These are phyloP conservation scores for Entosphenus tridentatus DNA, from an alignment of 2,113 vertebrate species.

Conservation along the genomic window DNA sequence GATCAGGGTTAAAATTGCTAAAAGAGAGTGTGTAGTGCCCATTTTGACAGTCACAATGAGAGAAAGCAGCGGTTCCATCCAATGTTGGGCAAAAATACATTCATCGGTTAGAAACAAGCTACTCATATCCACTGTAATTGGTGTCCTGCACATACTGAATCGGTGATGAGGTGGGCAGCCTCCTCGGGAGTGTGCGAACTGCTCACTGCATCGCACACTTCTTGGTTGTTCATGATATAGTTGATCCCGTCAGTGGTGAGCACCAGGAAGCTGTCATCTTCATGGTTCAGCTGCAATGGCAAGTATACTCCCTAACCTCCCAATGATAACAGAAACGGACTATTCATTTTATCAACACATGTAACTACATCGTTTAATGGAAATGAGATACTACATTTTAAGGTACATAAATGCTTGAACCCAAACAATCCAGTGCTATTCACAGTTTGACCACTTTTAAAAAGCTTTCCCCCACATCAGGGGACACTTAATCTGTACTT, in stretches of 20 bases:
- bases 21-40: neutral
- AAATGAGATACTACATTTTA: too few species aligned
- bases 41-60: neutral
- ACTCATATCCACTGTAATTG: neutral
- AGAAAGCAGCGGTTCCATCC: neutral
- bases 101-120: neutral
- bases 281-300: constrained; percentile 9
- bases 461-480: too few species aligned
- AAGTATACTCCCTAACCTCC: neutral
- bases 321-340: too few species aligned
- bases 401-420: too few species aligned
- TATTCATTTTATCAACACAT: too few species aligned
- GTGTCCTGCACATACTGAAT: constrained; percentile 8
- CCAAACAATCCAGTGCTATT: too few species aligned
- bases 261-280: constrained; percentile 11
- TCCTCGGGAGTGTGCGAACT: constrained; percentile 10
- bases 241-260: constrained; percentile 12
- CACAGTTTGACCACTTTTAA: too few species aligned
- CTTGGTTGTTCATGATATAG: constrained; percentile 10
- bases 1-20: neutral
- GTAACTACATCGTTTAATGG: too few species aligned
- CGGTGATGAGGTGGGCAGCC: constrained; percentile 11
- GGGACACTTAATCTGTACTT: too few species aligned
- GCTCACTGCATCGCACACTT: constrained; percentile 12
- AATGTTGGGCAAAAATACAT: neutral